A percentile compares a stretch with the other conserved stretches of the same genome.
Evolutionary conservation across 1,140 invertebrate genomes (phyloP).

Genomic region (Trachymyrmex cornetzi): DNA sequence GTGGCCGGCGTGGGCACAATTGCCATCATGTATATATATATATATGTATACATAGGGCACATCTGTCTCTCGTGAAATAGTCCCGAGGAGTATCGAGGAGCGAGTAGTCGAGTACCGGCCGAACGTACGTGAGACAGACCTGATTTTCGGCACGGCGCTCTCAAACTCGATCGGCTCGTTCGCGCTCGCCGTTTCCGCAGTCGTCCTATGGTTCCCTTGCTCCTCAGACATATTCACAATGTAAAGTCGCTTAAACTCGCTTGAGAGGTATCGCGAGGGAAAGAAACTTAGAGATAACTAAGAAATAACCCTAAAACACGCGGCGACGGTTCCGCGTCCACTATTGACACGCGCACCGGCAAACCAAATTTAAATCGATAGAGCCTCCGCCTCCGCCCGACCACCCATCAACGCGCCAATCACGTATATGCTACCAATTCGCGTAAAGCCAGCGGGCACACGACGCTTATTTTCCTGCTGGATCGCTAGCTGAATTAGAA

Average conservation of each 20-base stretch:
- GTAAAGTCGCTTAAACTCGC: slow-evolving; percentile 55
- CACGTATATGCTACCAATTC: too few relatives aligned
- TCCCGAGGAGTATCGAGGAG: too few relatives aligned
- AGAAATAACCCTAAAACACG: slow-evolving; percentile 50
- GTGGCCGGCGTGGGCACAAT: not conserved
- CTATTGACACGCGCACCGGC: slow-evolving; percentile 79
- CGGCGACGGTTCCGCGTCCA: slow-evolving; percentile 74
- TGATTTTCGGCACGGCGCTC: slow-evolving; percentile 78
- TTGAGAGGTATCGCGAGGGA: not conserved
- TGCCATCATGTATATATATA: not conserved
- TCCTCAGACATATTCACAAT: slow-evolving; percentile 53
- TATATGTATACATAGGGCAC: not conserved
- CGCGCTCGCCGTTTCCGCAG: slow-evolving; percentile 29
- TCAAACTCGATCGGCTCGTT: slow-evolving; percentile 71
- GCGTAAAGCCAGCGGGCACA: too few relatives aligned
- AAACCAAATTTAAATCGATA: slow-evolving; percentile 86
- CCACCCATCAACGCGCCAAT: slow-evolving; percentile 32
- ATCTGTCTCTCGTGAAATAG: not conserved
- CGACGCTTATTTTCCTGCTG: too few relatives aligned
- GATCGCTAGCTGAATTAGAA: too few relatives aligned
- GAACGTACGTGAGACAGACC: slow-evolving; percentile 71
- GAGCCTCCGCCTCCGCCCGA: slow-evolving; percentile 83
- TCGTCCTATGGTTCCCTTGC: slow-evolving; percentile 49
- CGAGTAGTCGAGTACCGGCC: slow-evolving; percentile 32
- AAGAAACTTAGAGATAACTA: not conserved